Evolutionary conservation across 2,888 invertebrate genomes (phyloP).

Genomic region (Eucriotettix oculatus): DNA sequence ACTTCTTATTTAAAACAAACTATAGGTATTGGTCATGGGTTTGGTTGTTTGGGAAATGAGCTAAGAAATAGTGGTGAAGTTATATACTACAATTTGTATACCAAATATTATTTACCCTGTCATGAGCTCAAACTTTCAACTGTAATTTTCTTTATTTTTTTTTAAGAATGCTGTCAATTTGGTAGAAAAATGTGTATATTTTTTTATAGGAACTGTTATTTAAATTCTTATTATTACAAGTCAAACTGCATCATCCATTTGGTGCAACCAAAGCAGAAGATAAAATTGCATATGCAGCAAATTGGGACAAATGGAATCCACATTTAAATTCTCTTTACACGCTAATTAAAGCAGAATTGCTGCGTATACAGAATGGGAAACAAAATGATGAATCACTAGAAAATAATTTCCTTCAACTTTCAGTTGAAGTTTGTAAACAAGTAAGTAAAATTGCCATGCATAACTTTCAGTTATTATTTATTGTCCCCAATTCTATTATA

Average conservation of each 20-base stretch:
- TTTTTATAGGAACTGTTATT: conserved; percentile 25
- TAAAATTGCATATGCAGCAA: conserved; percentile 23
- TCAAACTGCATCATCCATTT: conserved; percentile 33
- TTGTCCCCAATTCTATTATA: too few relatives aligned
- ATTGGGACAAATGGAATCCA: conserved; percentile 28
- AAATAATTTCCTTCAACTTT: background rate
- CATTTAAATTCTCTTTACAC: conserved; percentile 25
- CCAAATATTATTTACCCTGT: too few relatives aligned
- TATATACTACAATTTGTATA: too few relatives aligned
- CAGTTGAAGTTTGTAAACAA: background rate
- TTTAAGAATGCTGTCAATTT: background rate
- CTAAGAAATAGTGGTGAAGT: too few relatives aligned
- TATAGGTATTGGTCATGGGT: too few relatives aligned
- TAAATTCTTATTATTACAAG: conserved; percentile 31
- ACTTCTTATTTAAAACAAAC: too few relatives aligned
- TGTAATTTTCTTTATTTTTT: background rate
- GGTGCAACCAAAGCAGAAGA: conserved; percentile 22
- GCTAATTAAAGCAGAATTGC: conserved; percentile 21
- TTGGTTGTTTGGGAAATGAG: too few relatives aligned
- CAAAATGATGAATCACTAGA: background rate
- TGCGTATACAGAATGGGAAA: conserved; percentile 14
- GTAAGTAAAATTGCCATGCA: background rate
- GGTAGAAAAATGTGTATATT: conserved; percentile 1
- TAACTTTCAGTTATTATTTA: too few relatives aligned
- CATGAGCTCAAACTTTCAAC: too few relatives aligned